Base-by-base conservation (phyloP, 2,113 vertebrate genomes). In the Trichomycterus rosablanca region DNA sequence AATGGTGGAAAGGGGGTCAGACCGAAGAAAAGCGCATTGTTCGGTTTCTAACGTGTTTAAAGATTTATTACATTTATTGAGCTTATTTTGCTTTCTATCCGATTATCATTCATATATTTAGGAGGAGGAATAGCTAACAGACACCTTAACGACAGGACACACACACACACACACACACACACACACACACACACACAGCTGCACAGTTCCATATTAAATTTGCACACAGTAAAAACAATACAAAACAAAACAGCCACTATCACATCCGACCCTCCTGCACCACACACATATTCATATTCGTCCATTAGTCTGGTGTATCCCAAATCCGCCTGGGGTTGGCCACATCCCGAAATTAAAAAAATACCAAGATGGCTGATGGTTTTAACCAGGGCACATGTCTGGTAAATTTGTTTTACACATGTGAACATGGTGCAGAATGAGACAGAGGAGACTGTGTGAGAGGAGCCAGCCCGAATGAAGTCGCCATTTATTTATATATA, bases 191-290 rank as follows among this genome's bases (percentile, higher is more conserved):
- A 40, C 37, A 49, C 23, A 60, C 58, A 60, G 44, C 58, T 37
- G 44, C 58, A 37, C 37, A 37, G 12, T 60, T 60, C n/a, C 32
- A 37, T 60, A 60, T 49, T 24, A 60, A 60, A 60, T 60, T 49
- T n/a, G 15, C 19, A 40, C 37, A 43, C 23, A 32, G 43, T 19
- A 19, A 2, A 32, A 23, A 43, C 26, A 58, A n/a, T 44, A 39
- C 24, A 16, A 42, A 50, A 61, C 23, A 37, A 3, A 49, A n/a
- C 37, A n/a, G 37, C 37, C n/a, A n/a, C 7, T 30, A 30, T 30
- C 26, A 30, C 26, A 30, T 30, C 7, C 7, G 26, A 30, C 14
- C 34, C 34, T 35, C 34, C 2, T 12, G 34, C 9, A 12, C 34
- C 34, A 12, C 34, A 2, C 9, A 14, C 2, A 14, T n/a, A 40